These are phyloP conservation scores for Engystomops pustulosus DNA, from an alignment of 2,113 vertebrate genomes.

Conservation along the genomic window DNA sequence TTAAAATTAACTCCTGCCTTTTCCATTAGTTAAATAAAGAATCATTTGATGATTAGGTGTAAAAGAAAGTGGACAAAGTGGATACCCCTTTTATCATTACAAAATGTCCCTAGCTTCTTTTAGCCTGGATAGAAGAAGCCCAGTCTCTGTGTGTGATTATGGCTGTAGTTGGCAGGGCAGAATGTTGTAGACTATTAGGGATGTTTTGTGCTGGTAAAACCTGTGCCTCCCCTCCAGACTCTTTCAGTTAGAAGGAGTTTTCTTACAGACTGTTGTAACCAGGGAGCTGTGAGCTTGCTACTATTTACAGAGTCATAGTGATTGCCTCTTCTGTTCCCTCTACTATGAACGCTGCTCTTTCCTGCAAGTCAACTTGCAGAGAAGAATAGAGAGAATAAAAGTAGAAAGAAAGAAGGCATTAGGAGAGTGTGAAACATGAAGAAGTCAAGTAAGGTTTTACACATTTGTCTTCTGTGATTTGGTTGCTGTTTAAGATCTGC, in stretches of 20 bases:
- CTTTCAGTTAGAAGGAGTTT: constrained; percentile 1
- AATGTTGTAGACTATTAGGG: neutral
- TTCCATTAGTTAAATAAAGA: no score
- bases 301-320: constrained; percentile 53
- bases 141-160: neutral
- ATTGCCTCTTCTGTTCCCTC: constrained; percentile 43
- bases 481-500: neutral
- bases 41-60: no score
- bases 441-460: constrained; percentile 54
- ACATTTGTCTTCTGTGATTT: neutral
- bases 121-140: neutral
- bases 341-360: constrained; percentile 45
- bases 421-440: constrained; percentile 26
- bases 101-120: no score
- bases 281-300: constrained; percentile 22
- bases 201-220: neutral
- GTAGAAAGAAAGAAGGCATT: neutral
- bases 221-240: constrained; percentile 33
- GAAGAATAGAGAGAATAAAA: neutral
- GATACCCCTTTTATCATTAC: no score
- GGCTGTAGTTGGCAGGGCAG: neutral
- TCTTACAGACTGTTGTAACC: constrained; percentile 20
- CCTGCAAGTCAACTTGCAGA: constrained; percentile 10
- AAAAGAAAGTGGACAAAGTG: no score
- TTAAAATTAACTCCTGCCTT: no score